phyloP scores from a whole-genome alignment of 2,888 invertebrate genomes.

The Phymatocera aterrima region DNA sequence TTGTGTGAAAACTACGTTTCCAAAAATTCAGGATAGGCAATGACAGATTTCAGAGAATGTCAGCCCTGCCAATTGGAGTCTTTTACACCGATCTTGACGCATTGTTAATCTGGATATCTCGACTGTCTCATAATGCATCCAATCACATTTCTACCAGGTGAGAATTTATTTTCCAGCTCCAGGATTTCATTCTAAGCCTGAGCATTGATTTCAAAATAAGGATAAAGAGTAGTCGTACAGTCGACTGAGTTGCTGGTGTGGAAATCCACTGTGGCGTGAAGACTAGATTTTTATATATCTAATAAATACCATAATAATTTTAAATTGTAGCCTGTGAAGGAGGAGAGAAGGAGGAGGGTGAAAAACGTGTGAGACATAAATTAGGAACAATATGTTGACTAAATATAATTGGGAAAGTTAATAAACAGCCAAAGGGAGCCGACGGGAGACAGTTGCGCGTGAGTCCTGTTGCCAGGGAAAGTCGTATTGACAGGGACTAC shows the following conservation, averaged over 20 bases:
- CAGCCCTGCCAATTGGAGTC: not conserved
- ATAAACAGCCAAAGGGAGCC: not conserved
- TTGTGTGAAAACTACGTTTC: not conserved
- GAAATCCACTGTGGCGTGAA: not conserved
- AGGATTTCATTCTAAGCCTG: not conserved
- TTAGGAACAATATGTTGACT: conserved; percentile 45
- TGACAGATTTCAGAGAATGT: not conserved
- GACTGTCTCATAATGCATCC: not conserved
- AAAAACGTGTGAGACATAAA: not conserved
- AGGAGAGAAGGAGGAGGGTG: not conserved
- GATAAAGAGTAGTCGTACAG: not conserved
- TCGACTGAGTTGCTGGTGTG: not conserved
- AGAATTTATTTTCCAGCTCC: not conserved
- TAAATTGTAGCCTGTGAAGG: not conserved
- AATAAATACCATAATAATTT: not conserved
- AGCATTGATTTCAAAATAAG: not conserved
- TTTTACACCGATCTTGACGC: not conserved
- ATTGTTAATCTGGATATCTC: not conserved
- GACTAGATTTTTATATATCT: not conserved
- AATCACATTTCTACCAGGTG: not conserved
- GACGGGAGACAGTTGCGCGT: conserved; percentile 29
- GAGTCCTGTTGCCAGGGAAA: conserved; percentile 64
- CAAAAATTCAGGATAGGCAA: not conserved
- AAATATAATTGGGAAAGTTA: conserved; percentile 50
- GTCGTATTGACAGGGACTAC: conserved; percentile 64